Base-by-base conservation (phyloP, 2,797 vertebrate species). In the Poeciliopsis paucimaculata region DNA sequence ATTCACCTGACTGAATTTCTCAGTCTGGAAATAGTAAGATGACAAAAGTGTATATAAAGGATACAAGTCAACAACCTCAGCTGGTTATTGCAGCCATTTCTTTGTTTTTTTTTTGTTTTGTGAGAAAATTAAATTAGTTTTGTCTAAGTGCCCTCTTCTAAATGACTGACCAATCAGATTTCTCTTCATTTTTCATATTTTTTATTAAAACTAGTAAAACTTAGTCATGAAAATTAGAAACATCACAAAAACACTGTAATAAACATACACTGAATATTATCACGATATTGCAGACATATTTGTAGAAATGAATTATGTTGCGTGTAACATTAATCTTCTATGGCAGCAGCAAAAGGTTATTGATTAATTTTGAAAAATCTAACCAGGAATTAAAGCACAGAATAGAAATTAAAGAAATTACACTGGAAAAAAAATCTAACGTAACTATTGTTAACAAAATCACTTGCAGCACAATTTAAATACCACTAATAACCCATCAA, bases 1-100 rank as follows among this genome's bases (percentile, higher is more conserved):
- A 80, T 45, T 80, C 76, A 76, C 51, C 49, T 20, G 12, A 75
- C 13, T 1, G 31, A 49, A 72, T 7, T 72, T 77, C 1, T 57
- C 20, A 47, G 78, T 43, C 46, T 70, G 20, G 20, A 51, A 68
- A 45, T 4, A 72, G 53, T 64, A 73, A 36, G 15, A 5, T 1
- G 31, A 74, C 20, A 5, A 77, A 18, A 9, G 5, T 16, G 28
- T 39, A 11, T 7, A 15, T 49, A 18, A 85, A 4, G 11, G 36
- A 18, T 71, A 34, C 20, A 31, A 9, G 28, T 45, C 79, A 66
- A 28, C 11, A 39, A n/a, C 20, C 64, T 3, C 7, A 57, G 12
- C 1, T 0, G 64, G 1, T 10, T 55, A 26, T 23, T 36, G 10
- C 26, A 9, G 31, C 13, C 0, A 64, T 20, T 23, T 47, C 7